These are phyloP conservation scores for Corythaixoides concolor DNA, from an alignment of 2,113 vertebrate species.

Conservation along the genomic window DNA sequence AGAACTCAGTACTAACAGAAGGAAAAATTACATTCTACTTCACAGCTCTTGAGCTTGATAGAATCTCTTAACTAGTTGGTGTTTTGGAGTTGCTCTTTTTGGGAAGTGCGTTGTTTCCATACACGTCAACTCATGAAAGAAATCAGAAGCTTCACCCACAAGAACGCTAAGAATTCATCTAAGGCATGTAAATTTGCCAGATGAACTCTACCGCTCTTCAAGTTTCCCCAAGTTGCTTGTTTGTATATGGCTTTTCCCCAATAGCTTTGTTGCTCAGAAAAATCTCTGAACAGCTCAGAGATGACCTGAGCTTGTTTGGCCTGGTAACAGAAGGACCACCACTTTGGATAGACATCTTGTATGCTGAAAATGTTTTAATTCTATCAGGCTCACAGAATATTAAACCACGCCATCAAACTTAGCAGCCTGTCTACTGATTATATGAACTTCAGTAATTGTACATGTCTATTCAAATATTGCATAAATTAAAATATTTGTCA, in stretches of 20 bases:
- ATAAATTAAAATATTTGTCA: neutral
- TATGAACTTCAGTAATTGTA: neutral
- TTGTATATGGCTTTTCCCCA: neutral
- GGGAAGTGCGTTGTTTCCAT: neutral
- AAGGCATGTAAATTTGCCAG: neutral
- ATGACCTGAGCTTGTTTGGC: neutral
- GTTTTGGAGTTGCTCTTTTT: neutral
- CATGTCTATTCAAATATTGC: neutral
- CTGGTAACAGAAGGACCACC: neutral
- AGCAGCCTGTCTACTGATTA: neutral
- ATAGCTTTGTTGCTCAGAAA: neutral
- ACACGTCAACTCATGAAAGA: neutral
- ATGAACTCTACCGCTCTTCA: neutral
- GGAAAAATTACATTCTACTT: neutral
- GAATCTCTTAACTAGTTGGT: neutral
- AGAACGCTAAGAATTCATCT: neutral
- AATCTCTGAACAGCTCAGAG: neutral
- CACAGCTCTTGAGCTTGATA: neutral
- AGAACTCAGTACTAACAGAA: neutral
- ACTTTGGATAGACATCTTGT: neutral
- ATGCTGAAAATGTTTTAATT: neutral
- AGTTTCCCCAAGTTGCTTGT: neutral
- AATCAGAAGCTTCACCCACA: neutral
- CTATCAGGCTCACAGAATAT: neutral
- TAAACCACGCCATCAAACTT: neutral